Evolutionary conservation across 2,113 vertebrate species (phyloP).

Genomic region (Anolis carolinensis): DNA sequence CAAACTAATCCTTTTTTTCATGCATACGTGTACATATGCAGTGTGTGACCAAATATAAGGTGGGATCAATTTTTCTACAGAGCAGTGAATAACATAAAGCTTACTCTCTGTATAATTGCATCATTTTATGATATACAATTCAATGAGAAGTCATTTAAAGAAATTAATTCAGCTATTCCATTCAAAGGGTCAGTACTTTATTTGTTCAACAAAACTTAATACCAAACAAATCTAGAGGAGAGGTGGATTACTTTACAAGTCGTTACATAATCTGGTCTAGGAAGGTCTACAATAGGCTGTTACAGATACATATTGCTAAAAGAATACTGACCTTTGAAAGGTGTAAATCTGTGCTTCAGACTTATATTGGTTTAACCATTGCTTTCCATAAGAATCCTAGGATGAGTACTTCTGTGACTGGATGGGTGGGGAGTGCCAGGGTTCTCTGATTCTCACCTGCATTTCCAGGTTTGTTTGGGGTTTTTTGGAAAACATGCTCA

Average conservation of each 20-base stretch:
- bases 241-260: slow-evolving; percentile 63
- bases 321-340: slow-evolving; percentile 70
- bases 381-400: neutral
- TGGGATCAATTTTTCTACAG: slow-evolving; percentile 77
- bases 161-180: slow-evolving; percentile 63
- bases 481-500: neutral
- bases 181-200: slow-evolving; percentile 77
- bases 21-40: slow-evolving; percentile 75
- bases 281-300: slow-evolving; percentile 59
- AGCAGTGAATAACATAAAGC: slow-evolving; percentile 70
- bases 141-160: slow-evolving; percentile 62
- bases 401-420: neutral
- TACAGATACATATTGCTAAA: slow-evolving; percentile 61
- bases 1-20: slow-evolving; percentile 69
- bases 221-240: slow-evolving; percentile 59
- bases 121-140: slow-evolving; percentile 68
- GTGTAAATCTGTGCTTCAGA: slow-evolving; percentile 15
- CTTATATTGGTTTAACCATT: slow-evolving; percentile 10
- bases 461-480: neutral
- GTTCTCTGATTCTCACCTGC: neutral
- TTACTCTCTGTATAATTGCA: slow-evolving; percentile 69
- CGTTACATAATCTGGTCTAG: slow-evolving; percentile 47
- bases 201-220: slow-evolving; percentile 60
- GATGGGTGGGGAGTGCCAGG: neutral
- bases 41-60: slow-evolving; percentile 87